These are phyloP conservation scores for Heliconius melpomene DNA, from an alignment of 1,140 invertebrate genomes.

Conservation along the genomic window DNA sequence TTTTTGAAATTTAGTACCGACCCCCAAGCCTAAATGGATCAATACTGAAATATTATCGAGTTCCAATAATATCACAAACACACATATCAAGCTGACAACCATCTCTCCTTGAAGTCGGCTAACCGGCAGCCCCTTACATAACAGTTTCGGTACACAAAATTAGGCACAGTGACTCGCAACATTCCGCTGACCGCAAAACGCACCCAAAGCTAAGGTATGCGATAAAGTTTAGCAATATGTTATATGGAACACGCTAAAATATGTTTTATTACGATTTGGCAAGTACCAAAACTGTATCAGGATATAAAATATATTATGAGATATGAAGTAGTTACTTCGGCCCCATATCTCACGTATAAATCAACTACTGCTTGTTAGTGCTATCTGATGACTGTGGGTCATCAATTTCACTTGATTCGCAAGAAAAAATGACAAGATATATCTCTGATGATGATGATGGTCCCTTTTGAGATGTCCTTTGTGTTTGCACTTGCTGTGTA, in stretches of 20 bases:
- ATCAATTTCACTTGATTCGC: constrained; percentile 67
- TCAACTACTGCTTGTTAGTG: constrained; percentile 70
- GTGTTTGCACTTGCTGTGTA: background rate
- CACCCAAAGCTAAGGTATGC: constrained; percentile 41
- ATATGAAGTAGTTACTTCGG: constrained; percentile 18
- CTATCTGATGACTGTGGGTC: constrained; percentile 64
- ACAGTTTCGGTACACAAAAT: background rate
- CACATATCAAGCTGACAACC: no score
- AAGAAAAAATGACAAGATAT: constrained; percentile 62
- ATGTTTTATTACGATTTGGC: constrained; percentile 28
- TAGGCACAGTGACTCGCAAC: constrained; percentile 25
- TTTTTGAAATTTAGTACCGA: no score
- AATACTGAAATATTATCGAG: no score
- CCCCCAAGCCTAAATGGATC: no score
- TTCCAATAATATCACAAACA: no score
- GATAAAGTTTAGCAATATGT: constrained; percentile 29
- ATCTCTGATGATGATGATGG: constrained; percentile 40
- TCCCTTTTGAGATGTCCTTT: constrained; percentile 31
- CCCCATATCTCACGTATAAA: constrained; percentile 58
- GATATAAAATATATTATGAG: constrained; percentile 17
- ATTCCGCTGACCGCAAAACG: constrained; percentile 41
- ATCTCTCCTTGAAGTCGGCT: background rate
- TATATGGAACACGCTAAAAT: constrained; percentile 30
- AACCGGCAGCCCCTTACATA: background rate
- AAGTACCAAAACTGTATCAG: constrained; percentile 42